A percentile compares a stretch with the other conserved stretches of the same genome.
phyloP scores from a whole-genome alignment of 2,113 vertebrate species.

The Mastomys natalensis region DNA sequence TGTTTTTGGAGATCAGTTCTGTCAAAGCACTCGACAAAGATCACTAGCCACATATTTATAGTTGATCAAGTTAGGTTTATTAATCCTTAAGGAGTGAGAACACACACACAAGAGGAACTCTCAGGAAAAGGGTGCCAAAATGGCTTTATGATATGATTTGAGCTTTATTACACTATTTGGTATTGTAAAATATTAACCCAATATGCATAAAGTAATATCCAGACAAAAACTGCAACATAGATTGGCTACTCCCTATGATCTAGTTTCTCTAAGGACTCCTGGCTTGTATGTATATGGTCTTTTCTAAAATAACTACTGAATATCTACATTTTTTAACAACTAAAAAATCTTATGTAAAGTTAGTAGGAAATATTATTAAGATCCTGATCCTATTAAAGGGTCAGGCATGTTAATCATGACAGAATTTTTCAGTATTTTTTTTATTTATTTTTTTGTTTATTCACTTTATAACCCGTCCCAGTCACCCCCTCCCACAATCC shows the following conservation, averaged over 20 bases:
- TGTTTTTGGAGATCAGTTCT: background rate
- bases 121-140: background rate
- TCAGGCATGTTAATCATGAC: background rate
- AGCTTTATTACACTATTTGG: background rate
- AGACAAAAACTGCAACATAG: background rate
- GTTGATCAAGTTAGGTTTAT: conserved; percentile 39
- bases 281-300: conserved; percentile 34
- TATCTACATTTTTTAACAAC: conserved; percentile 8
- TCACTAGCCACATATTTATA: background rate
- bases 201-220: conserved; percentile 37
- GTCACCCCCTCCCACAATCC: no score
- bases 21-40: background rate
- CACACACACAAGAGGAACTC: background rate
- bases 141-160: background rate
- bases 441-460: no score
- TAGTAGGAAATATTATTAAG: conserved; percentile 34
- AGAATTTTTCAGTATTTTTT: conserved; percentile 55
- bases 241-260: background rate
- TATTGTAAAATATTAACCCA: conserved; percentile 11
- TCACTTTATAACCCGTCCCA: no score
- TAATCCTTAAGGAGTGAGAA: background rate
- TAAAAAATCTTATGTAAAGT: conserved; percentile 39
- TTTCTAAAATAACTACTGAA: conserved; percentile 10
- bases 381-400: conserved; percentile 3
- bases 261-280: conserved; percentile 15